Evolutionary conservation across 2,888 invertebrate genomes (phyloP).

Genomic region (Hemithea aestivaria): DNA sequence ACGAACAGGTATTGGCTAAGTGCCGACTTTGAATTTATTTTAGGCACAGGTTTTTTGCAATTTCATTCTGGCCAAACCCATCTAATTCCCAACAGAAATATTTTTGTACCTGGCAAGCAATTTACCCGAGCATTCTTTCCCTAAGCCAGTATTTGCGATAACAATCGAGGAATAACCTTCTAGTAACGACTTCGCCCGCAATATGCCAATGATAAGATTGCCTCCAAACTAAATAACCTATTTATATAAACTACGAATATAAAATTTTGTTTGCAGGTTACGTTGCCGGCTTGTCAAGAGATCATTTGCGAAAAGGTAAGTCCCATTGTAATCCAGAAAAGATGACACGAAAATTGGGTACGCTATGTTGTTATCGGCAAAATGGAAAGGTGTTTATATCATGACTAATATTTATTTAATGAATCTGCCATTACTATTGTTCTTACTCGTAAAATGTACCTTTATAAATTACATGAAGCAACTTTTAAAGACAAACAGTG

Average conservation of each 20-base stretch:
- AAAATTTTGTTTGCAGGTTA: conserved; percentile 66
- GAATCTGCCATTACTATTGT: no score
- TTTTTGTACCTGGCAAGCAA: conserved; percentile 21
- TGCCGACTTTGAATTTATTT: neutral
- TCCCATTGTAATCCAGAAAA: conserved; percentile 25
- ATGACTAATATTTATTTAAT: no score
- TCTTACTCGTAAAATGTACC: no score
- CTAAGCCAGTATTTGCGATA: conserved; percentile 25
- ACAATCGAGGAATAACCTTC: conserved; percentile 27
- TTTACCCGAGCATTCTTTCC: conserved; percentile 28
- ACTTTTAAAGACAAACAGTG: no score
- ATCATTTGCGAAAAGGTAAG: conserved; percentile 73
- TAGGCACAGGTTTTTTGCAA: neutral
- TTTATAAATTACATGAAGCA: no score
- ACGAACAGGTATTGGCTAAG: neutral
- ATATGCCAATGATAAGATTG: conserved; percentile 35
- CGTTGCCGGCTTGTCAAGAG: conserved; percentile 58
- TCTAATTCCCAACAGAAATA: conserved; percentile 10
- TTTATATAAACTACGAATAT: conserved; percentile 34
- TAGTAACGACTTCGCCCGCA: conserved; percentile 14
- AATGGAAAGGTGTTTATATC: no score
- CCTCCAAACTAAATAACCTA: conserved; percentile 46
- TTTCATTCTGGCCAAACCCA: conserved; percentile 1
- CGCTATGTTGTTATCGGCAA: no score
- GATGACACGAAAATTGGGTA: no score